Evolutionary conservation across 2,888 invertebrate genomes (phyloP).

Genomic region (Perizoma affinitatum): DNA sequence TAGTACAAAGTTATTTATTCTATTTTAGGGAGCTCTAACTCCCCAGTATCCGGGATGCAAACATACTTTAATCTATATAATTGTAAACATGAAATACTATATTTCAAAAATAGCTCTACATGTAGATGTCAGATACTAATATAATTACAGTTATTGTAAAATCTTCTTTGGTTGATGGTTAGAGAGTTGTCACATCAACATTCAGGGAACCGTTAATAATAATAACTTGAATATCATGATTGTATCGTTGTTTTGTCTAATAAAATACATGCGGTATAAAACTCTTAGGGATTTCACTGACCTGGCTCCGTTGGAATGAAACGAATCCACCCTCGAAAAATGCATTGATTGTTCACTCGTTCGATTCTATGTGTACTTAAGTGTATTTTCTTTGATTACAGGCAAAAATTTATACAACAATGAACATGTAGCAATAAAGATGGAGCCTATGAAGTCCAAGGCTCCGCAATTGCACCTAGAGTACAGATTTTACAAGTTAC

Average conservation of each 20-base stretch:
- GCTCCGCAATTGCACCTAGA: constrained; percentile 99
- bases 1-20: too few species aligned
- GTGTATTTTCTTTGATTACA: constrained; percentile 78
- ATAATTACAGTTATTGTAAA: too few species aligned
- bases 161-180: too few species aligned
- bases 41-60: too few species aligned
- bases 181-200: neutral
- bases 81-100: too few species aligned
- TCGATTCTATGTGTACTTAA: neutral
- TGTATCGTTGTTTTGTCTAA: constrained; percentile 29
- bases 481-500: constrained; percentile 99
- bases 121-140: too few species aligned
- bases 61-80: too few species aligned
- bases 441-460: constrained; percentile 99
- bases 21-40: too few species aligned
- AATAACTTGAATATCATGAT: constrained; percentile 15
- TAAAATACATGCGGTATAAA: constrained; percentile 26
- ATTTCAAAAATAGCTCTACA: too few species aligned
- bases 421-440: constrained; percentile 99
- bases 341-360: constrained; percentile 10
- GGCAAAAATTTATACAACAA: constrained; percentile 99
- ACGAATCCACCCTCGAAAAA: constrained; percentile 3
- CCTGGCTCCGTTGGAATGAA: constrained; percentile 3
- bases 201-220: constrained; percentile 26
- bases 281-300: constrained; percentile 25